Base-by-base conservation (phyloP, 1,140 invertebrate species). In the Pachypsylla venusta region DNA sequence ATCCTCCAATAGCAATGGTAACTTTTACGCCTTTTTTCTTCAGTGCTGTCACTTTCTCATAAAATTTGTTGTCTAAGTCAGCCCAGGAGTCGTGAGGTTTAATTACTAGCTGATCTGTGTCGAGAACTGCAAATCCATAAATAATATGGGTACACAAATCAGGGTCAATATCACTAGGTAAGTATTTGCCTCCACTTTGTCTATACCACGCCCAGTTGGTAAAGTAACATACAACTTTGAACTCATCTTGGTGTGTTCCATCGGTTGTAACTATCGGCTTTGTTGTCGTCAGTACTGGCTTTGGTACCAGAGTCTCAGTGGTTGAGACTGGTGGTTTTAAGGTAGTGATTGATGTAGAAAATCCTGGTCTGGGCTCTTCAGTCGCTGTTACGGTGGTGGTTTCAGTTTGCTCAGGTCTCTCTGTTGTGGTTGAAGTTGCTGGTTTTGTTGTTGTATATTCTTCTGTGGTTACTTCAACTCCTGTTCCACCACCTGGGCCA, bases 181-280 rank as follows among this genome's bases (percentile, higher is more conserved):
- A 60, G 58, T 77, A 82, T 68, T 82, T 83, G 22, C 79, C 82
- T 54, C 71, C 68, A 0, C 78, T 78, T 63, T 76, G 79, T 53
- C 79, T 70, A 65, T 84, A 84, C 75, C 81, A 81, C 1, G 81
- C 79, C 81, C 81, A 84, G 62, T 82, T 83, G 19, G 80, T 81
- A 59, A 81, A 83, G 65, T 84, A 84, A 64, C 81, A 84, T 0
- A 84, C 76, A 0, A 83, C 74, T 67, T 82, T 83, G 60, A 73
- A 77, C 2, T 74, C 64, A 14, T 63, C 53, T 12, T 61, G 60
- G 1, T 56, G 20, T 0, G 57, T 56, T 22, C 56, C 56, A 0
- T 60, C 57, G 20, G 22, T 60, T 48, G 56, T 53, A 13, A 54
- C 42, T 54, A 55, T 13, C 40, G n/a, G 10, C 4, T 12, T 22